Conservation (phyloP, 2,797 vertebrate species). For the Schizopygopsis malacanthus region DNA sequence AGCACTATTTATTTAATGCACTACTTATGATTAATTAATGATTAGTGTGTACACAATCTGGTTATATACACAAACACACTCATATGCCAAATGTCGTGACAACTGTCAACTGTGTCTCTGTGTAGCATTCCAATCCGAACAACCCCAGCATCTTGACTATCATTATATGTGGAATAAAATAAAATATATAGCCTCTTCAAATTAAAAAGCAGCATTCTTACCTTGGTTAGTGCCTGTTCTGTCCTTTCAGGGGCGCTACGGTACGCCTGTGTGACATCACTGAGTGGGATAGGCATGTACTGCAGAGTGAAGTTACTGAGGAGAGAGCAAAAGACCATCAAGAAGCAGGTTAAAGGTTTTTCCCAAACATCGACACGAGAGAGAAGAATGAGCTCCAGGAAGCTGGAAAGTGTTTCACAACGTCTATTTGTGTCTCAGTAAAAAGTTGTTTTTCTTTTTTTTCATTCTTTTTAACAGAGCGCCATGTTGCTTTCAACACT, state of each 20-base stretch:
- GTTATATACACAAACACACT: too few relatives aligned
- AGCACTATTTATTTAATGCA: too few relatives aligned
- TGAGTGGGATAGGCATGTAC: slow-evolving; percentile 91
- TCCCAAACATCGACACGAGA: not conserved
- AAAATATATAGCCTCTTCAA: not conserved
- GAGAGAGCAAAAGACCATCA: slow-evolving; percentile 32
- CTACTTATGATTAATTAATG: too few relatives aligned
- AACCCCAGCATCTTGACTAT: not conserved
- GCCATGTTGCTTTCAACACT: slow-evolving; percentile 3
- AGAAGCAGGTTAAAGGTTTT: slow-evolving; percentile 8
- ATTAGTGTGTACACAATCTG: too few relatives aligned
- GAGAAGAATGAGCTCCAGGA: not conserved
- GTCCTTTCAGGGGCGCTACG: slow-evolving; percentile 87
- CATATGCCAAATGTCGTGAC: too few relatives aligned
- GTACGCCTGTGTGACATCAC: slow-evolving; percentile 88
- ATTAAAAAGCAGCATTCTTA: slow-evolving; percentile 58
- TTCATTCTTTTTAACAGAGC: not conserved
- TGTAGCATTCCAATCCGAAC: too few relatives aligned
- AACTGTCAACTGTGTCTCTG: too few relatives aligned
- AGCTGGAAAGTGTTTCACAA: not conserved
- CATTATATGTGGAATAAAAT: not conserved
- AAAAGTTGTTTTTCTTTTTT: not conserved
- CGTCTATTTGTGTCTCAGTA: slow-evolving; percentile 3
- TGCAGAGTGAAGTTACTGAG: slow-evolving; percentile 90
- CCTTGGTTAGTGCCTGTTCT: slow-evolving; percentile 89